Evolutionary conservation across 2,888 invertebrate species (phyloP).

Genomic region (Phengaris arion): DNA sequence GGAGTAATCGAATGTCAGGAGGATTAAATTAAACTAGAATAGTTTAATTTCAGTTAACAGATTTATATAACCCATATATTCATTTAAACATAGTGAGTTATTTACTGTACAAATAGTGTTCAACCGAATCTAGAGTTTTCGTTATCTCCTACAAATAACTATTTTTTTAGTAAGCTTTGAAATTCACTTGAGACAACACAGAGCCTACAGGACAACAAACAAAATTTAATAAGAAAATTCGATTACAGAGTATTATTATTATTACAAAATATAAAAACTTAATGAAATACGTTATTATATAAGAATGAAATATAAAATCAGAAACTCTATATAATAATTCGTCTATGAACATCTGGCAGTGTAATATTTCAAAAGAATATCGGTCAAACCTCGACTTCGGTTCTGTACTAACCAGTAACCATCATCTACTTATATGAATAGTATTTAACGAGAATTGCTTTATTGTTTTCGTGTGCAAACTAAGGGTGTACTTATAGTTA

Average conservation of each 20-base stretch:
- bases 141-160: neutral
- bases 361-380: conserved; percentile 65
- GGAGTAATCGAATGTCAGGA: neutral
- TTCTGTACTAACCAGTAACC: conserved; percentile 52
- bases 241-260: conserved; percentile 43
- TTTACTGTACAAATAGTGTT: neutral
- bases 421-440: conserved; percentile 70
- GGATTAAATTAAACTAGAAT: neutral
- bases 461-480: conserved; percentile 73
- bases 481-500: conserved; percentile 74
- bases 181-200: conserved; percentile 50
- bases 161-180: neutral
- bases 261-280: conserved; percentile 67
- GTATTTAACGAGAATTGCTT: conserved; percentile 76
- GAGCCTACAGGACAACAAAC: conserved; percentile 52
- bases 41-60: conserved; percentile 1
- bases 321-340: conserved; percentile 67
- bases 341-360: conserved; percentile 74
- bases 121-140: neutral
- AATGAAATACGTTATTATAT: conserved; percentile 67
- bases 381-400: conserved; percentile 47
- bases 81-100: neutral
- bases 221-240: conserved; percentile 43
- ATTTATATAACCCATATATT: no score
- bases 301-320: conserved; percentile 76